Conservation (phyloP, 2,888 invertebrate genomes). For the Nomada fucata region DNA sequence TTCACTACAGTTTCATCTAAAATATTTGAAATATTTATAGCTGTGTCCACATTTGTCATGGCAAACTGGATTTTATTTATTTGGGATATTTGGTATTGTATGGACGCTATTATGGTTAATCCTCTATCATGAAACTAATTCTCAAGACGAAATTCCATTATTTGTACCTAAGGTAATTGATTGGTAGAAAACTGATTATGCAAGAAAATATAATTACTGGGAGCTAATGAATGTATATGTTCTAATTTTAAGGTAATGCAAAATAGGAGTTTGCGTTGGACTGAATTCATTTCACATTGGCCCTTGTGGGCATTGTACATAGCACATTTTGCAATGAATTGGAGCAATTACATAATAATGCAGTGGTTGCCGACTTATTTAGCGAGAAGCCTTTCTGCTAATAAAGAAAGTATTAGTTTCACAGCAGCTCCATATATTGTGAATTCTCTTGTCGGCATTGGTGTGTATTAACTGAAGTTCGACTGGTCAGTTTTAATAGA, state of each 20-base stretch:
- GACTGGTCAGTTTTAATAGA: neutral
- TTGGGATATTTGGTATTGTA: constrained; percentile 88
- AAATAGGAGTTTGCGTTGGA: constrained; percentile 87
- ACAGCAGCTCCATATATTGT: constrained; percentile 91
- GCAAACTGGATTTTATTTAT: constrained; percentile 89
- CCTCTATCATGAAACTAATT: constrained; percentile 86
- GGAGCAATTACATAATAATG: constrained; percentile 92
- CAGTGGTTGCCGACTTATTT: constrained; percentile 92
- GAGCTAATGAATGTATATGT: constrained; percentile 28
- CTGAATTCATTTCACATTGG: constrained; percentile 88
- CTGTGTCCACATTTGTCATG: constrained; percentile 89
- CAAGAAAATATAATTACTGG: neutral
- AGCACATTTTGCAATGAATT: constrained; percentile 92
- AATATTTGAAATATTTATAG: constrained; percentile 79
- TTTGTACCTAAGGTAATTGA: constrained; percentile 86
- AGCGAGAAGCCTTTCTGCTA: constrained; percentile 87
- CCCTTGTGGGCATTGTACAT: constrained; percentile 90
- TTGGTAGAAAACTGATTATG: neutral
- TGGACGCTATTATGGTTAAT: constrained; percentile 89
- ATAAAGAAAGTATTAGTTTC: constrained; percentile 89
- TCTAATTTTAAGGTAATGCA: constrained; percentile 83
- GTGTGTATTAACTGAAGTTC: constrained; percentile 81
- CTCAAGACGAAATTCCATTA: constrained; percentile 86
- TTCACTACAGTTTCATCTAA: neutral
- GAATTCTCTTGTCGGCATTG: constrained; percentile 89